Evolutionary conservation across 1,140 invertebrate genomes (phyloP), one percentile per base, ranked within the genome.

Genomic region (Brachionus koreanus): DNA sequence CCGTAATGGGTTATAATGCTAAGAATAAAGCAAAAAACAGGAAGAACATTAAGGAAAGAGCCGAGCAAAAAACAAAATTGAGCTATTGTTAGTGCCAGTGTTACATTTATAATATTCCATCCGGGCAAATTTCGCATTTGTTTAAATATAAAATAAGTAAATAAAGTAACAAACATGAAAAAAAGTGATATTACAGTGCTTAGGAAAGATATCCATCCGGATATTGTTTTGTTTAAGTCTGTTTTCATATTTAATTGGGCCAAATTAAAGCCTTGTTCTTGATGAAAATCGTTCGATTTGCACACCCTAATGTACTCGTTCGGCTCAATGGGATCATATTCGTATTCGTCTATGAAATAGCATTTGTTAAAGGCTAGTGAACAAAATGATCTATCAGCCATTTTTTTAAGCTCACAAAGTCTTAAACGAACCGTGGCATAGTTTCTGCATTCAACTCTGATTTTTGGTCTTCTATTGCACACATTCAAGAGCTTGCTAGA

Each of bases 31-130:
- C 91, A 88, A 86, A 92, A 89, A 3, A 90, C 88, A 49, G 90
- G 89, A 89, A 91, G 91, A 91, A 91, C 91, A 83, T 89, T 89
- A 83, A 91, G 91, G 6, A 83, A 65, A 13, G 84, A 85, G 1
- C 86, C 86, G 1, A 88, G 85, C 2, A 91, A 83, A 77, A 91
- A 90, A 5, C 90, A 84, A 1, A 89, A 74, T 84, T 91, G 90
- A 3, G 87, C 89, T 3, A 89, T 72, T 23, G 91, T 86, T 0
- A 91, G 84, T 2, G 88, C 86, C 3, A 87, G 84, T 0, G 90
- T 89, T 5, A 91, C 84, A 72, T 88, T 90, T 83, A 91, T 87
- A 0, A 90, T 86, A 84, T 90, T 90, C 37, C 89, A 88, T 3
- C 90, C 90, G 0, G 90, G 90, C 6, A 90, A 84, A 83, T 91